Conservation (phyloP, 2,888 invertebrate species). For the Thymelicus acteon region DNA sequence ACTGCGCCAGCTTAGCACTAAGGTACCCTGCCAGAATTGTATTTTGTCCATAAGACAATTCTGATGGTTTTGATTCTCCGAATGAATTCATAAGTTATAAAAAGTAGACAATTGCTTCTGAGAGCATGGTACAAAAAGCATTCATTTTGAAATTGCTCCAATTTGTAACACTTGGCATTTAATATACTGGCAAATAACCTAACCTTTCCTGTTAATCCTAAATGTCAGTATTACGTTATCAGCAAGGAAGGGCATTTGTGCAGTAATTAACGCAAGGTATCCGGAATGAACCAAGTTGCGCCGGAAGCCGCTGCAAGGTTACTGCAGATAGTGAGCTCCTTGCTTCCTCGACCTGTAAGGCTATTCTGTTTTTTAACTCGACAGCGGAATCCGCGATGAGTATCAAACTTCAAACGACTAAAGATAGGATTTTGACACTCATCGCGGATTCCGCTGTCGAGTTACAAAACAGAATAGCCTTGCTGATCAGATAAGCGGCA, state of each 20-base stretch:
- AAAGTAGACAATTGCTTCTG: neutral
- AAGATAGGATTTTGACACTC: too few relatives aligned
- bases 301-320: neutral
- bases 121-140: neutral
- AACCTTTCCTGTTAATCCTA: slow-evolving; percentile 1
- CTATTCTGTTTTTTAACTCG: too few relatives aligned
- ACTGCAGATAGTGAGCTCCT: neutral
- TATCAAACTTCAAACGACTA: too few relatives aligned
- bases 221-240: slow-evolving; percentile 2
- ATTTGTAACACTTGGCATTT: slow-evolving; percentile 5
- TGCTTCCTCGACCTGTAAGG: neutral
- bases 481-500: neutral
- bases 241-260: neutral
- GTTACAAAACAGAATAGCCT: too few relatives aligned
- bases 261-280: neutral
- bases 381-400: too few relatives aligned
- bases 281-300: neutral
- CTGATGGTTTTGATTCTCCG: too few relatives aligned
- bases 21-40: too few relatives aligned
- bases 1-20: too few relatives aligned
- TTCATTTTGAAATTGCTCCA: neutral
- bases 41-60: too few relatives aligned
- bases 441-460: too few relatives aligned
- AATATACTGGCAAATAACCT: neutral
- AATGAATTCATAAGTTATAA: too few relatives aligned